Evolutionary conservation across 2,888 invertebrate genomes (phyloP).

Genomic region (Seladonia tumulorum): DNA sequence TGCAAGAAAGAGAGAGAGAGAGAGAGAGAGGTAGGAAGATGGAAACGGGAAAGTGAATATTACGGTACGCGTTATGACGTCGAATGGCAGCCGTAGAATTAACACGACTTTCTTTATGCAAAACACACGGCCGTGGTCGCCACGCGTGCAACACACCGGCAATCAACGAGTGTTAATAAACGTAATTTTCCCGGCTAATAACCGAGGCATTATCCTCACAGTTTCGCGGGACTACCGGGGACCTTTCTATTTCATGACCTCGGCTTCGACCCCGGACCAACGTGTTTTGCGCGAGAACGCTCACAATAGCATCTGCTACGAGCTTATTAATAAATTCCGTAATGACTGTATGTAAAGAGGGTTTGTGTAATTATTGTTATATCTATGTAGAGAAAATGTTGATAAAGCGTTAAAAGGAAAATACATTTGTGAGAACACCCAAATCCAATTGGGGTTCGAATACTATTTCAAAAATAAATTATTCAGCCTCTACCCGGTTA

Average conservation of each 20-base stretch:
- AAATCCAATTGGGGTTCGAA: not conserved
- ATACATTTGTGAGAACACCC: not conserved
- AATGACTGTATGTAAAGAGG: not conserved
- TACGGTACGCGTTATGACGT: not conserved
- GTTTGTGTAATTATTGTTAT: not conserved
- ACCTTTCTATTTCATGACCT: not conserved
- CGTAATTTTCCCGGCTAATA: not conserved
- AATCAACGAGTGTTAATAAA: conserved; percentile 1
- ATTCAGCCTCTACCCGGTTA: not conserved
- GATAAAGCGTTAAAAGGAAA: too few relatives aligned
- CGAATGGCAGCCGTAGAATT: not conserved
- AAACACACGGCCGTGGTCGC: not conserved
- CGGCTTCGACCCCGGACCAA: not conserved
- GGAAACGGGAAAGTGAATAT: conserved; percentile 2
- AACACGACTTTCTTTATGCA: not conserved
- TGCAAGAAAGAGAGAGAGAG: not conserved
- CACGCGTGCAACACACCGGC: not conserved
- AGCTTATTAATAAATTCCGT: not conserved
- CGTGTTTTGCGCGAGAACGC: not conserved
- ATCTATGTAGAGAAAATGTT: too few relatives aligned
- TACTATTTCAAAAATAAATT: not conserved
- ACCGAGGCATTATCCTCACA: not conserved
- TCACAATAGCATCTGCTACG: not conserved
- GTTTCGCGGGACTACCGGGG: not conserved
- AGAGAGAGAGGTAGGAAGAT: not conserved